Conservation (phyloP, 2,888 invertebrate genomes). For the Stenodera caucasica region DNA sequence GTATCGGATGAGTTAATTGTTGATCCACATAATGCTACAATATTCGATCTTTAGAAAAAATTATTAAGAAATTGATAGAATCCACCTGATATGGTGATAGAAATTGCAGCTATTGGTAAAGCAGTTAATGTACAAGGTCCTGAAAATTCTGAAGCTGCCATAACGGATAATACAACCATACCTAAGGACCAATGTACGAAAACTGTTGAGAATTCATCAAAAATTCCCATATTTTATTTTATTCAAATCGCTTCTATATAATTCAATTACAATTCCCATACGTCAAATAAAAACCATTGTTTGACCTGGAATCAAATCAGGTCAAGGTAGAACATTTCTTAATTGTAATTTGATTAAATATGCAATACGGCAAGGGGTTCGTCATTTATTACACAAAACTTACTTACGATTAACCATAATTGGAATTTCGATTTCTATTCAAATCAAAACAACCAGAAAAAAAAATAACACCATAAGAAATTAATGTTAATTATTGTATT, state of each 20-base stretch:
- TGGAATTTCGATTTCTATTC: background rate
- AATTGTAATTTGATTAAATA: conserved; percentile 18
- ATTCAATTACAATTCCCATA: background rate
- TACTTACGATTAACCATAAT: background rate
- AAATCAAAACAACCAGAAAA: background rate
- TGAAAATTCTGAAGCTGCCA: conserved; percentile 62
- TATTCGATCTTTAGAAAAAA: no score
- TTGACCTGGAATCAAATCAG: conserved; percentile 18
- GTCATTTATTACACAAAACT: background rate
- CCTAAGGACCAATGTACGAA: conserved; percentile 62
- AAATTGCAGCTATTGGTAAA: conserved; percentile 58
- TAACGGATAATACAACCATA: conserved; percentile 61
- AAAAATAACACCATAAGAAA: background rate
- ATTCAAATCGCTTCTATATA: background rate
- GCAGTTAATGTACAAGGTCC: conserved; percentile 63
- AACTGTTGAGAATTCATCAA: conserved; percentile 50
- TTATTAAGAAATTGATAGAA: no score
- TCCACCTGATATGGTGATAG: conserved; percentile 61
- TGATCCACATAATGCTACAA: conserved; percentile 44
- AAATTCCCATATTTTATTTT: conserved; percentile 34
- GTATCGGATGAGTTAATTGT: conserved; percentile 34
- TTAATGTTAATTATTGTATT: background rate
- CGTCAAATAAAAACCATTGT: conserved; percentile 21
- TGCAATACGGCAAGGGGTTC: conserved; percentile 3
- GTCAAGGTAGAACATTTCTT: conserved; percentile 18